Evolutionary conservation across 2,797 vertebrate species (phyloP).

Genomic region (Phylloscopus collybita): DNA sequence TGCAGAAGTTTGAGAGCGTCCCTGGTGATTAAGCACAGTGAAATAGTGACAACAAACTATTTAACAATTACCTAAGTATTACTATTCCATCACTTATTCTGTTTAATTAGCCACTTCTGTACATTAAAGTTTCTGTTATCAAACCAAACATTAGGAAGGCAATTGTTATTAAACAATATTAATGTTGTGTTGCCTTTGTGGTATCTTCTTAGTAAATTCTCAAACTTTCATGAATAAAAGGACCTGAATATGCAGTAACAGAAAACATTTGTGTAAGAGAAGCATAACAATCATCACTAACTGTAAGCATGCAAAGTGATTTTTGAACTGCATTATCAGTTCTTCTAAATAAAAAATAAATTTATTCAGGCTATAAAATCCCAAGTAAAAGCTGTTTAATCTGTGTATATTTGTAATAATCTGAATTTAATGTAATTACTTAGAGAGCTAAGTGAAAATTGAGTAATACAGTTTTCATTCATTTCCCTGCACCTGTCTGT

Average conservation of each 20-base stretch:
- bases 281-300: neutral
- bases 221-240: neutral
- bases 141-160: neutral
- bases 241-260: neutral
- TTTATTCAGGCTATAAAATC: neutral
- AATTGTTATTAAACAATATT: neutral
- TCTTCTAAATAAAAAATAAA: neutral
- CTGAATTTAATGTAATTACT: neutral
- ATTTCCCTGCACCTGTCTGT: neutral
- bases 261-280: neutral
- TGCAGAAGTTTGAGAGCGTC: conserved; percentile 90
- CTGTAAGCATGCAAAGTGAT: neutral
- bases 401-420: neutral
- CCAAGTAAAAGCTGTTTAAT: neutral
- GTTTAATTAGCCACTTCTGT: neutral
- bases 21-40: conserved; percentile 72
- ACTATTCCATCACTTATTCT: neutral
- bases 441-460: neutral
- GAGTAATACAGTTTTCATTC: neutral
- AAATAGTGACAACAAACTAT: neutral
- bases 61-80: neutral
- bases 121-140: neutral
- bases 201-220: neutral
- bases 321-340: neutral
- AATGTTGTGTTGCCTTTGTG: neutral